Base-by-base conservation (phyloP, 2,888 invertebrate genomes). In the Eulithis testata region DNA sequence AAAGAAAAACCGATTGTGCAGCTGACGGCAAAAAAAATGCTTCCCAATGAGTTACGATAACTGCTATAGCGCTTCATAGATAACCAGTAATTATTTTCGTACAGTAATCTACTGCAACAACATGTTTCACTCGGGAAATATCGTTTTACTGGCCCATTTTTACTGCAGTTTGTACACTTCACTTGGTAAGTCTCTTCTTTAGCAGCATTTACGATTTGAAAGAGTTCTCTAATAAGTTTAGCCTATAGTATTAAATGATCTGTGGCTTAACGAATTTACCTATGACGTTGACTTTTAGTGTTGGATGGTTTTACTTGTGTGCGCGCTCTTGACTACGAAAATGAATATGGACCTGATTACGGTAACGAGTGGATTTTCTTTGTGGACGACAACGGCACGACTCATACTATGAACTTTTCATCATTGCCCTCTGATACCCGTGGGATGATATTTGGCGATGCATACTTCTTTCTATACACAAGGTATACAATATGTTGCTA, bases 341-440 rank as follows among this genome's bases (percentile, higher is more conserved):
- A 79, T 49, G 78, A 83, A 45, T 78, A 80, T 58, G 86, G 81
- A 0, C 78, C 83, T 0, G 84, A 77, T 4, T 93, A 91, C 66
- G 94, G 93, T 8, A 82, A 83, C 3, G 87, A 91, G 45, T 94
- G 93, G 91, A 78, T 94, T 60, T 78, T 89, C 63, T 91, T 90
- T 70, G 75, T 90, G 2, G 93, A 91, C 61, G 93, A 93, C 3
- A 82, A 91, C 65, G 93, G 89, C 6, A 81, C 80, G 14, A 85
- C 82, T 0, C 85, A 85, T 52, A 71, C 83, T 2, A 76, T 91
- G 79, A 91, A 93, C 76, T 89, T 89, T 69, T 87, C 92, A 1
- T 72, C 76, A 5, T 68, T 86, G 55, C 85, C 90, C 27, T 67
- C 76, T n/a, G 84, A 85, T 53, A 75, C 70, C 9, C 76, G 81